Evolutionary conservation across 2,888 invertebrate species (phyloP), one percentile per base, ranked within the genome.

Genomic region (Cerastis leucographa): DNA sequence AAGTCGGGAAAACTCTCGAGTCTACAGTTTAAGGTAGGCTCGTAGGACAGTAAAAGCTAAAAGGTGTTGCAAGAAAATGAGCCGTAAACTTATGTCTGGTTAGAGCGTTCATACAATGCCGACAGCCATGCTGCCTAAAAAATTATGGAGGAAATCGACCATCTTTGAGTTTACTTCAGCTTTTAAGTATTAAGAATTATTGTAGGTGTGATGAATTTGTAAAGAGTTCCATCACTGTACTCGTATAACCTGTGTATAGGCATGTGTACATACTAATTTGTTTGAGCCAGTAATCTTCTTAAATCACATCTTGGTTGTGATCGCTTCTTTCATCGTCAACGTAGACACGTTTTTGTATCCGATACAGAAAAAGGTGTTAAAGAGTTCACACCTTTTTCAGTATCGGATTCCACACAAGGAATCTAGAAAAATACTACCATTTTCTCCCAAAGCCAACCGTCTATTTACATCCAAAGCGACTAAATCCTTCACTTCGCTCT

Each of bases 1-100:
- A 59, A 76, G 77, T 80, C 64, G 56, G 78, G 76, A 44, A 71
- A 76, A 78, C 46, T 77, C 76, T 82, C 42, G 78, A 67, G 64
- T 79, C 71, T 64, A 80, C 71, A 73, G 67, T 80, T 82, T 66
- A 64, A 40, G 77, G 42, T 71, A 59, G 25, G 40, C 8, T 17
- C 61, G 71, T 73, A 9, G 0, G 2, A 46, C 70, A 86, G 9
- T 64, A 14, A 9, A n/a, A 80, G 89, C 76, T 59, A 71, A 25
- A 5, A 42, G 19, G 11, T 19, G 12, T 1, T 54, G 6, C 29
- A 17, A 4, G n/a, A 4, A 42, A 0, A 11, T 42, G 6, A n/a
- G 8, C 19, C 12, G 17, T 17, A n/a, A n/a, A n/a, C 5, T 6
- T 14, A 42, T 6, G 35, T 25, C 11, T 1, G 35, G 7, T 44